Base-by-base conservation (phyloP, 2,113 vertebrate species). In the Lycaon pictus region DNA sequence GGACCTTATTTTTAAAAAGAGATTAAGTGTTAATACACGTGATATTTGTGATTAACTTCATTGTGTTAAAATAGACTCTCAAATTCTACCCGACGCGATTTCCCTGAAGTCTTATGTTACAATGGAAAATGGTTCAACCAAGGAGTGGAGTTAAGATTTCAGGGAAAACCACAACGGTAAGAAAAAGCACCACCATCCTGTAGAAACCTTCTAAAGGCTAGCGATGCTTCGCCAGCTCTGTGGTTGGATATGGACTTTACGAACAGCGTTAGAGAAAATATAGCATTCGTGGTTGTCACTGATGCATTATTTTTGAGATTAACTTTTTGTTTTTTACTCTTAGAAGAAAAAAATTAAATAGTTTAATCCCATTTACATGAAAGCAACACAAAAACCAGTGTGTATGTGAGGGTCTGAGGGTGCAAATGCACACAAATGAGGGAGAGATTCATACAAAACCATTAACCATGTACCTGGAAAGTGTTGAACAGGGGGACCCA, bases 241-340 rank as follows among this genome's bases (percentile, higher is more conserved):
- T 0, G 11, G 43, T 0, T 20, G 60, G n/a, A 5, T 23, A 27
- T 2, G 74, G 63, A 11, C 11, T 19, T 22, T 0, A 20, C 3
- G 17, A 19, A n/a, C 5, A 2, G 5, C 0, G 2, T 5, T 15
- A 29, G 55, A 35, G 19, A 63, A 93, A 16, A 43, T 0, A 60
- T 6, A 20, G 85, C 11, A 4, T 9, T 32, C 15, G 25, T 1
- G 17, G 43, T 0, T 10, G 17, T 58, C 84, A 8, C 3, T 11
- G 2, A 51, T 4, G 32, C 17, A 1, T 29, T 56, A 53, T 63
- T 79, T 92, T 32, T 7, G 16, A 93, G 63, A 65, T 56, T 53
- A 19, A 27, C 27, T 4, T 7, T 58, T 56, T 55, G 27, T 60
- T 55, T 74, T 58, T 53, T 23, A 25, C 60, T 88, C 62, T 37